A percentile compares a stretch with the other conserved stretches of the same genome.
phyloP scores from a whole-genome alignment of 2,888 invertebrate species.

The Dyspetes luteomarginatus region DNA sequence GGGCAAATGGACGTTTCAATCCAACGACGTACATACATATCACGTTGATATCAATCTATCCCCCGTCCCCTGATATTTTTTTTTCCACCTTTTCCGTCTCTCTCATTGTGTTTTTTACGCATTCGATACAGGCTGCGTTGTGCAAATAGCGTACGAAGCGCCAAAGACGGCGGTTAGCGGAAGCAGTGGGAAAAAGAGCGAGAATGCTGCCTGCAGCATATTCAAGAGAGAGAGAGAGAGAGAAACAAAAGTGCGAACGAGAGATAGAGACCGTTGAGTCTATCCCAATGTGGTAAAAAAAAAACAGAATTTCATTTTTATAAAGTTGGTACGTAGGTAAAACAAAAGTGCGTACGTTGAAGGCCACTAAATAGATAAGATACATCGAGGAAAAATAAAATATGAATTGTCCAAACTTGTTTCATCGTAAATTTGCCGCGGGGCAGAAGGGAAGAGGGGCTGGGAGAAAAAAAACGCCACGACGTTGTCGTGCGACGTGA shows the following conservation, averaged over 20 bases:
- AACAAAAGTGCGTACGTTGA: neutral
- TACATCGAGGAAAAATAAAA: too few species aligned
- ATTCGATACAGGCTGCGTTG: conserved; percentile 44
- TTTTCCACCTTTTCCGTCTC: too few species aligned
- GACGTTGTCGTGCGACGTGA: conserved; percentile 14
- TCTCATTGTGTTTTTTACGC: conserved; percentile 2
- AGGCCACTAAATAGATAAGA: neutral
- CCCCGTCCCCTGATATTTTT: too few species aligned
- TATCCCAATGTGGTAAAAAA: neutral
- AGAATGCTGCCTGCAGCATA: conserved; percentile 13
- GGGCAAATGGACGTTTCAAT: conserved; percentile 19
- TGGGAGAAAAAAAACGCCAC: neutral
- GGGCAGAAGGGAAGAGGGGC: conserved; percentile 1
- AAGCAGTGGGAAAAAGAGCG: conserved; percentile 5
- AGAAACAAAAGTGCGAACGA: conserved; percentile 11
- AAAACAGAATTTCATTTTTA: neutral
- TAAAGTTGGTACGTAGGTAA: neutral
- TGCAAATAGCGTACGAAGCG: conserved; percentile 46
- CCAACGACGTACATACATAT: neutral
- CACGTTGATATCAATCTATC: conserved; percentile 9
- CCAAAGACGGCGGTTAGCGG: conserved; percentile 32
- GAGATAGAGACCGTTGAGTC: neutral
- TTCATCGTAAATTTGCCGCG: conserved; percentile 9
- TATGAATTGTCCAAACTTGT: too few species aligned
- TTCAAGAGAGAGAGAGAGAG: conserved; percentile 18